Evolutionary conservation across 2,797 vertebrate species (phyloP).

Genomic region (Psittacula derbiana): DNA sequence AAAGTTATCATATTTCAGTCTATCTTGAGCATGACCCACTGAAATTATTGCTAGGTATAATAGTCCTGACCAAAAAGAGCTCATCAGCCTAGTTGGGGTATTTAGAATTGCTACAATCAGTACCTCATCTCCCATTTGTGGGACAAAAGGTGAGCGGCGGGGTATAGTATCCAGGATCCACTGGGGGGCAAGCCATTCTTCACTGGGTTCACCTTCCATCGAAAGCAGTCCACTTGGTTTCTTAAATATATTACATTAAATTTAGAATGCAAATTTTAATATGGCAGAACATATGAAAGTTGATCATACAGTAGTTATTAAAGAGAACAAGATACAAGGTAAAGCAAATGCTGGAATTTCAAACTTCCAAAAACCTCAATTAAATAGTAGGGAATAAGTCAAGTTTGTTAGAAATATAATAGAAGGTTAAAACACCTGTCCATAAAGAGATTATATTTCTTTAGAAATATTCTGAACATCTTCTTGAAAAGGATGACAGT

Average conservation of each 20-base stretch:
- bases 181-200: slow-evolving; percentile 91
- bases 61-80: not conserved
- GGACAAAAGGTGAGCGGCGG: slow-evolving; percentile 92
- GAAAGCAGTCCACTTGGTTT: slow-evolving; percentile 85
- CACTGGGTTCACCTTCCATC: slow-evolving; percentile 85
- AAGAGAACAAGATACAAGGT: not conserved
- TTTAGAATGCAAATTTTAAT: not conserved
- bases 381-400: not conserved
- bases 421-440: not conserved
- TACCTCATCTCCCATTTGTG: slow-evolving; percentile 99
- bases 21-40: not conserved
- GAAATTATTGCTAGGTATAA: not conserved
- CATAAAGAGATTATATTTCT: not conserved
- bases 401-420: not conserved
- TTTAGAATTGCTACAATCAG: not conserved
- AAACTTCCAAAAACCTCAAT: not conserved
- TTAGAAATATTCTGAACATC: not conserved
- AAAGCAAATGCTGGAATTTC: not conserved
- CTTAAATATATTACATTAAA: slow-evolving; percentile 63
- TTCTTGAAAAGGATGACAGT: not conserved
- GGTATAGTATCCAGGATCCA: slow-evolving; percentile 96
- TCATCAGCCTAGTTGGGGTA: not conserved
- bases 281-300: not conserved
- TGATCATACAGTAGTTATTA: not conserved
- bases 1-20: not conserved